Base-by-base conservation (phyloP, 2,888 invertebrate genomes). In the Monoplex corrugatus region DNA sequence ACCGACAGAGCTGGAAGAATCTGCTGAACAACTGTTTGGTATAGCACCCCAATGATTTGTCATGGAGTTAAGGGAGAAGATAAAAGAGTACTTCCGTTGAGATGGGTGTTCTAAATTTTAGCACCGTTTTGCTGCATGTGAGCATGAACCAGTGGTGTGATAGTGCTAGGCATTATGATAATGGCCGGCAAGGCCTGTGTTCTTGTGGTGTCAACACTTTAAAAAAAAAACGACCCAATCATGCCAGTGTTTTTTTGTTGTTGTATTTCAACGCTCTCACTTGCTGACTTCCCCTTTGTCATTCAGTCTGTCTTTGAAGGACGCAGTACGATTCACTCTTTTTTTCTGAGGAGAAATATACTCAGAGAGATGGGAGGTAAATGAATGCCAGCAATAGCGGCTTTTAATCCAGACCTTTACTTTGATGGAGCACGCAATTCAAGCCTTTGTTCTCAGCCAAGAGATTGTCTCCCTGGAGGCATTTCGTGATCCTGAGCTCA, bases 401-500 rank as follows among this genome's bases (percentile, higher is more conserved):
- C 78, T 80, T 80, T 80, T 80, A 80, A 43, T 40, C 40, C 78
- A 2, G 78, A 43, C 28, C 43, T 80, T 78, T 80, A 80, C 78
- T 43, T 80, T 80, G 78, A 80, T 80, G 78, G 40, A 40, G 78
- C 43, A 80, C 0, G 50, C 82, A 45, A 82, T 82, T 82, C 45
- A 44, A 44, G 45, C 44, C 5, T 45, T 82, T 44, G 44, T 82
- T 13, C 82, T 32, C 82, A 6, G 75, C 13, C 6, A 32, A 32
- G 68, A n/a, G 32, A 8, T n/a, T n/a, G n/a, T n/a, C n/a, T 35
- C 84, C 38, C 57, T 50, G 84, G 57, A 45, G 45, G 84, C 50
- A 32, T 23, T 44, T 84, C 23, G n/a, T 57, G 28, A 23, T n/a
- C 45, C 19, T n/a, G 50, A 0, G 50, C 84, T 50, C 19, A 19